Base-by-base conservation (phyloP, 1,140 invertebrate genomes). In the Reticulitermes speratus region DNA sequence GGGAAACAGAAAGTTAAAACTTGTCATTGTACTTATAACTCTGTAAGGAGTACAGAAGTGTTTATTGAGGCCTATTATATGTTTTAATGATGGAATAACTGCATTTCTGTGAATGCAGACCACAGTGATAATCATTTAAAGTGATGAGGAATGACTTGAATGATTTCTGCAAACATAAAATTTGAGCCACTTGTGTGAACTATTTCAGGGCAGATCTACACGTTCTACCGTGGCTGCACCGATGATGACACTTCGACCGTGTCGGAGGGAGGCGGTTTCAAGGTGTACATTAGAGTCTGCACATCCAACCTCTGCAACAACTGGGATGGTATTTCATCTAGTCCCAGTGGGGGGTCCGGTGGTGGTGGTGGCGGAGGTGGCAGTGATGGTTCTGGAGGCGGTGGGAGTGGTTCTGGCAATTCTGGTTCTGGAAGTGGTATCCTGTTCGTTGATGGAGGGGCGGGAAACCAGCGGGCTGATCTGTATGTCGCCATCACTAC, bases 241-340 rank as follows among this genome's bases (percentile, higher is more conserved):
- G 7, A 14, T 6, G 1, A 12, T 5, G 38, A 6, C n/a, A 0
- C 5, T 16, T 0, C 21, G 0, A 23, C 48, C 2, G 48, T 84
- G 25, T 5, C 38, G 45, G 44, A 21, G 45, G 45, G 21, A 8
- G 84, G 48, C 5, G 52, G 44, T n/a, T 48, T 32, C 52, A 84
- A 30, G 16, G 59, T 65, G 30, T 84, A 84, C 52, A 52, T 32
- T n/a, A 45, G 84, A 11, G 38, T 45, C n/a, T 84, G 84, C 84
- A 84, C 48, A 16, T 6, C 21, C 48, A 1, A 52, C 45, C 84
- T 84, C 48, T 84, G 84, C 84, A 84, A 84, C 44, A 19, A 84
- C 48, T 84, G 84, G 84, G 84, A 84, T 45, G 84, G 84, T 16
- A 59, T 84, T 38, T 30, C 84, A 7, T 9, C 65, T 2, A 6